Conservation (phyloP, 2,113 vertebrate species). For the Hiodon alosoides region DNA sequence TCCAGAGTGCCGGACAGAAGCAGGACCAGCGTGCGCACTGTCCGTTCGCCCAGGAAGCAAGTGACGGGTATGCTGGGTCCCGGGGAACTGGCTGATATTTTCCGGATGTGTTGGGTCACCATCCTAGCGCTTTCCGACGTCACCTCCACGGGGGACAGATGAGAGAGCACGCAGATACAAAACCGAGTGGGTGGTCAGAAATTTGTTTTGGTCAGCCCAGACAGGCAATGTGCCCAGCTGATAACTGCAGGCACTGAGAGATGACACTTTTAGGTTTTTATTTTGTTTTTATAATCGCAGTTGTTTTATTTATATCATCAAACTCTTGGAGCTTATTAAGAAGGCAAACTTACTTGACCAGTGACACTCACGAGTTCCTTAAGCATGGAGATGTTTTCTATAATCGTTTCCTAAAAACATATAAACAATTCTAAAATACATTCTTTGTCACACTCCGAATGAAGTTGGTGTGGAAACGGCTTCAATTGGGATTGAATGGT, state of each 20-base stretch:
- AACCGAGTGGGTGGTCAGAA: background rate
- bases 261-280: too few relatives aligned
- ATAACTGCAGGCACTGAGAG: too few relatives aligned
- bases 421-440: slow-evolving; percentile 15
- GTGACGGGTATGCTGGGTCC: background rate
- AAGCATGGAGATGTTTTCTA: slow-evolving; percentile 52
- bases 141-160: slow-evolving; percentile 43
- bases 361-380: slow-evolving; percentile 55
- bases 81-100: slow-evolving; percentile 32
- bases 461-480: background rate
- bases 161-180: background rate
- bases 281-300: too few relatives aligned
- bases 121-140: slow-evolving; percentile 40
- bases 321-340: too few relatives aligned
- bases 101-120: slow-evolving; percentile 39
- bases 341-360: slow-evolving; percentile 53
- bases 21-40: slow-evolving; percentile 39
- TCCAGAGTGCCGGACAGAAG: slow-evolving; percentile 59
- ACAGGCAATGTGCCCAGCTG: background rate
- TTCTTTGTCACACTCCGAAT: background rate
- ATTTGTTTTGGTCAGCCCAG: too few relatives aligned
- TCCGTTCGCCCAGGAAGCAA: slow-evolving; percentile 27
- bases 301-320: too few relatives aligned
- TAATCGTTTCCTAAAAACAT: slow-evolving; percentile 48
- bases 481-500: background rate